Base-by-base conservation (phyloP, 2,113 vertebrate genomes). In the Setophaga petechia region DNA sequence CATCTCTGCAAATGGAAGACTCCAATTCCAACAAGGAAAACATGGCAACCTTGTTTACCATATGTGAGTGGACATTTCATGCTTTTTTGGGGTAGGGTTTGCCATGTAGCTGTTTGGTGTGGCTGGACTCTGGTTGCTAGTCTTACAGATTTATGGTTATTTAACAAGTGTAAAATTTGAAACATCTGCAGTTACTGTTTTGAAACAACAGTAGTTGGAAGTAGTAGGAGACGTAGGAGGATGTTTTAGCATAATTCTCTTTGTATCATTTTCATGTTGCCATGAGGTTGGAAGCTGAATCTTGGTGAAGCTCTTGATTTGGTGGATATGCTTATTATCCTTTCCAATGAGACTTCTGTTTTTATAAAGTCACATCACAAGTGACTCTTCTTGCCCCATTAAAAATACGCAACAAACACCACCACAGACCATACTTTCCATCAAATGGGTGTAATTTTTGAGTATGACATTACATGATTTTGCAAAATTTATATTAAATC, bases 11-110 rank as follows among this genome's bases (percentile, higher is more conserved):
- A 95, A 98, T 99, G 66, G 99, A 99, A 93, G 98, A 99, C 89
- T 99, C 99, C 84, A 98, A 98, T 68, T 98, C 99, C 20, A 99
- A 99, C 97, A 99, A 99, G 96, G 99, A 99, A 95, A 99, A 99
- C 94, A 98, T 99, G 98, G 98, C 98, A 63, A 97, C 98, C 11
- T 98, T 99, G 89, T 99, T 98, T 97, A 99, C 98, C 79, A 98
- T 99, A 96, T 99, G 99, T 99, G 96, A 99, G 98, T 98, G 69
- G 87, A 66, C 85, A 37, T 87, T 97, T 90, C 79, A 67, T 84
- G 67, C 73, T 92, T 94, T 81, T 37, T 84, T 33, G 27, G 95
- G 47, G 15, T 54, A 18, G 65, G 33, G 33, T 41, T 86, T 81
- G 41, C 52, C 28, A 12, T 2, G 18, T 62, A 77, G 72, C 47